These are phyloP conservation scores for Limnodromus scolopaceus DNA, from an alignment of 2,797 vertebrate species.

Conservation along the genomic window DNA sequence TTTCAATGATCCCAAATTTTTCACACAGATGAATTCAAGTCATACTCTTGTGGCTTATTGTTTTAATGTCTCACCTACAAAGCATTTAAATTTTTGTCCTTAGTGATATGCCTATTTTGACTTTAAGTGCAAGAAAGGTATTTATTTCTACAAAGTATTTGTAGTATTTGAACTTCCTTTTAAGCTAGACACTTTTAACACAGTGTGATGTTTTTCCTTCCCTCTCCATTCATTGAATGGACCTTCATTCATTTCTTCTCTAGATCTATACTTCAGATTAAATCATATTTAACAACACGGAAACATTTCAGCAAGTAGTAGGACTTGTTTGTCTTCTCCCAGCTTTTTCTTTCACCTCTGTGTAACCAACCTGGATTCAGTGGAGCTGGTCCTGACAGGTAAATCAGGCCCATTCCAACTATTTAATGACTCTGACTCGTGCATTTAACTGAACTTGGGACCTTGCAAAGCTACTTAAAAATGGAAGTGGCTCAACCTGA, in stretches of 20 bases:
- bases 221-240: not conserved
- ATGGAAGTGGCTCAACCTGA: constrained; percentile 12
- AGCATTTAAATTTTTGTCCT: not conserved
- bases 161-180: constrained; percentile 1
- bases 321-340: constrained; percentile 18
- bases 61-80: not conserved
- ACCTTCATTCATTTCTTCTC: not conserved
- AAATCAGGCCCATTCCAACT: constrained; percentile 6
- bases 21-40: not conserved
- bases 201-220: not conserved
- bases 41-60: not conserved
- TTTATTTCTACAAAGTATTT: not conserved
- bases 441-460: constrained; percentile 3
- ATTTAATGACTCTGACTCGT: not conserved
- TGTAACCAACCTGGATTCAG: not conserved
- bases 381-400: constrained; percentile 26
- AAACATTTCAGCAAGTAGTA: not conserved
- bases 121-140: not conserved
- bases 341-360: not conserved
- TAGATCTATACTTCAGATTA: constrained; percentile 14
- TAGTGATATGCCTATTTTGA: not conserved
- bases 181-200: not conserved
- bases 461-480: constrained; percentile 18
- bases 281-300: not conserved
- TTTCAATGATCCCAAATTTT: not conserved